phyloP scores from a whole-genome alignment of 2,888 invertebrate species.

The Acanthosepion pharaonis region DNA sequence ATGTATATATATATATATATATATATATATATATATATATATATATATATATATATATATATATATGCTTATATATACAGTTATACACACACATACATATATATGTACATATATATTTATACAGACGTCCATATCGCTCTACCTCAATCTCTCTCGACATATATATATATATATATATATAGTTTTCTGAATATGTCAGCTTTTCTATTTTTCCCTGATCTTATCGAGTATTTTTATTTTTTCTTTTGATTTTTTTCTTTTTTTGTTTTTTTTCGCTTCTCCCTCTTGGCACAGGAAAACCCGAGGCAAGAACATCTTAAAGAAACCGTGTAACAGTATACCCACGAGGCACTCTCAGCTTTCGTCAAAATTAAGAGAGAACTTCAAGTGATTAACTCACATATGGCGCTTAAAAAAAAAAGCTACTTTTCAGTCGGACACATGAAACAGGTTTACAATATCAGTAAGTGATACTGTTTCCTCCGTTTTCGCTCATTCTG shows the following conservation, averaged over 20 bases:
- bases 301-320: background rate
- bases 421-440: background rate
- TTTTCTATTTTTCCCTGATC: too few relatives aligned
- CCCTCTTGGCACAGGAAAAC: background rate
- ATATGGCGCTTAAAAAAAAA: background rate
- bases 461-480: background rate
- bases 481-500: background rate
- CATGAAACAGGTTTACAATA: background rate
- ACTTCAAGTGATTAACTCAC: background rate
- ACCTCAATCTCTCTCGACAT: background rate
- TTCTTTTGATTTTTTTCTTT: background rate
- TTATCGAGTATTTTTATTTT: background rate
- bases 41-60: background rate
- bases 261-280: background rate
- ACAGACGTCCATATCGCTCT: background rate
- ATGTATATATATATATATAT: background rate
- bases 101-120: background rate
- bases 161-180: too few relatives aligned
- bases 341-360: background rate
- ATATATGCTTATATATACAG: background rate
- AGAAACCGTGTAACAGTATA: background rate
- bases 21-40: background rate
- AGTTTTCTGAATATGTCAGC: too few relatives aligned
- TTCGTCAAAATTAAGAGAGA: background rate
- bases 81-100: background rate